These are phyloP conservation scores for Periophthalmodon schlosseri DNA, from an alignment of 2,113 vertebrate species.

Conservation along the genomic window DNA sequence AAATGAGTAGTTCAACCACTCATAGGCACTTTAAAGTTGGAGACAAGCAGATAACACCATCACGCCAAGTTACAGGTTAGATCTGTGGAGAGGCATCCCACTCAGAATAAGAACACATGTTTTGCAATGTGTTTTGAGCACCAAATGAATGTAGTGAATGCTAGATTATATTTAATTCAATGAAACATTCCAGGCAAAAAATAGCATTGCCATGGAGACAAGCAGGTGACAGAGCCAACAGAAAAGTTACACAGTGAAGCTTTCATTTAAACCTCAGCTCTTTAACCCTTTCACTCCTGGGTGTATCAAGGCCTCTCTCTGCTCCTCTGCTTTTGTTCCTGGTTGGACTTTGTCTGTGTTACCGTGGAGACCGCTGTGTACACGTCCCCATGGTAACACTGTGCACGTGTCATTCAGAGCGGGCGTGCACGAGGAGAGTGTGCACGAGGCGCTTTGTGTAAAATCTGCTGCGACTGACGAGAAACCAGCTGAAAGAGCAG, in stretches of 20 bases:
- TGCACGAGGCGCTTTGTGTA: not conserved
- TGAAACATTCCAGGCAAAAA: too few species aligned
- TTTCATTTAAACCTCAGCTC: not conserved
- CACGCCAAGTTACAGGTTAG: too few species aligned
- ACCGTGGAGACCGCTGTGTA: conserved; percentile 1
- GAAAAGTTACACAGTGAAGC: not conserved
- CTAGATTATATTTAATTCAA: too few species aligned
- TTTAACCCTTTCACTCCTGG: not conserved
- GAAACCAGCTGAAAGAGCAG: not conserved
- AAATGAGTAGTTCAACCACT: too few species aligned
- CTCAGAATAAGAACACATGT: too few species aligned
- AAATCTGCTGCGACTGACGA: not conserved
- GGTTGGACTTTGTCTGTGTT: not conserved
- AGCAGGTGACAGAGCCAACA: too few species aligned
- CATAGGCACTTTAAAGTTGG: too few species aligned
- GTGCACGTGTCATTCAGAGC: not conserved
- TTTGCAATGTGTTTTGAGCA: too few species aligned
- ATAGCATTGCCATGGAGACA: too few species aligned
- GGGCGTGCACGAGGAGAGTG: not conserved
- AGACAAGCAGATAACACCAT: too few species aligned
- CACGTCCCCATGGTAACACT: not conserved
- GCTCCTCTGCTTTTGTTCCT: not conserved
- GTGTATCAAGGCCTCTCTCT: not conserved
- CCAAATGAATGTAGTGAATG: too few species aligned
- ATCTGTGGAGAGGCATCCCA: too few species aligned